Evolutionary conservation across 2,113 vertebrate genomes (phyloP), one percentile per base, ranked within the genome.

Genomic region (Etheostoma spectabile): DNA sequence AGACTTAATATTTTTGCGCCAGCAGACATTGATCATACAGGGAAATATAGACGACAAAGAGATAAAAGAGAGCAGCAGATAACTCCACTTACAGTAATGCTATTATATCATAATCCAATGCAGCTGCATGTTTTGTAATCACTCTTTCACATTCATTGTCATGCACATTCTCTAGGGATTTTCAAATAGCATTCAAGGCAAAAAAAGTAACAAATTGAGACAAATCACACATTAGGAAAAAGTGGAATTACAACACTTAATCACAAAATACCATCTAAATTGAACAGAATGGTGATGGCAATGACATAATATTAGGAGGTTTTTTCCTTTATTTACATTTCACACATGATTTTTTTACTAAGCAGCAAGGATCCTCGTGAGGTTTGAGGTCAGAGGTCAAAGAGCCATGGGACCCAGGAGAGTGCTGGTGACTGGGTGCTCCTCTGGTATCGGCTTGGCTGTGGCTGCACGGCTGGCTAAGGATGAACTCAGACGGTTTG

Each of bases 401-500:
- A 33, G 0, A 70, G 18, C 21, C 60, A 94, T 94, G 93, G 89
- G 82, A 42, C 80, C 80, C 70, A 92, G 85, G 66, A 95, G 85
- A 0, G 96, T 97, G 51, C 86, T 97, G 8, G 80, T 97, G 85
- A 96, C 96, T 0, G 96, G 96, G 60, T 97, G 96, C 71, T 97
- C 96, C 21, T 96, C 96, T 0, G 96, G 96, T 38, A 96, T 97
- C 5, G 96, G 96, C 56, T 89, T 97, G 38, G 93, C 95, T 57
- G 85, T 97, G 1, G 96, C 96, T 0, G 89, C 93, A 30, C 88
- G 91, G 38, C 89, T 97, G 82, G 96, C 96, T 13, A 95, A 85
- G 10, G 96, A 97, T 87, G 93, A 94, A 33, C 77, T 82, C 16
- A 89, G 77, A 62, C 93, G 96, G 13, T 97, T 95, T 88, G 93